Evolutionary conservation across 2,888 invertebrate species (phyloP), one percentile per base, ranked within the genome.

Genomic region (Xylota sylvarum): DNA sequence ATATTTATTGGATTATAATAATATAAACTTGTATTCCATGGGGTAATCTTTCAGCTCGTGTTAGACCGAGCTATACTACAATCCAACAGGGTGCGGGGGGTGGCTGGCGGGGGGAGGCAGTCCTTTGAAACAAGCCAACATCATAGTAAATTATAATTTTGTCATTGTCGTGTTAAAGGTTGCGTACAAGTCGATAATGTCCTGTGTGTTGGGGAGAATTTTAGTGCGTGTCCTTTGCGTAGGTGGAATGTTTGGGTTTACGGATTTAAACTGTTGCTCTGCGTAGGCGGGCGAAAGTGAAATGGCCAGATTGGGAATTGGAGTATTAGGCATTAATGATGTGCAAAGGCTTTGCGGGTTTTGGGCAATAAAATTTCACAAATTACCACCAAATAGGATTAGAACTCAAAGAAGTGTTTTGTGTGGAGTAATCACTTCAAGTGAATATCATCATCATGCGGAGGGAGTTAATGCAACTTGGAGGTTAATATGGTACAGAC

Each of bases 1-100:
- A 82, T 86, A 78, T 82, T 86, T 86, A 86, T 86, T 82, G 86
- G 86, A 86, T 86, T 86, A 86, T 86, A 86, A 86, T 86, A 86
- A 82, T 82, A 78, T 78, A 67, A 69, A 86, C 86, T 81, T 82
- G 82, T 73, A 73, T 62, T 78, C 86, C 56, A 69, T 69, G 50
- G 86, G 77, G 86, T 72, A 86, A 82, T 86, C 82, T 77, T 70
- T 81, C 50, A 65, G 58, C 58, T 60, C 60, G 48, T 81, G 65
- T 67, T 72, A 80, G 48, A 14, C 52, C 7, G 23, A 23, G 2
- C n/a, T n/a, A n/a, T 30, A 19, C 10, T 6, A 17, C n/a, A 30
- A 30, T 48, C 32, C 5, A 30, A 48, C 32, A 17, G 9, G 32
- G 17, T 1, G 30, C 46, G 19, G 3, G 7, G 1, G 7, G 9